These are phyloP conservation scores for Hirtodrosophila duncani DNA, from an alignment of 2,888 invertebrate species.

Conservation along the genomic window DNA sequence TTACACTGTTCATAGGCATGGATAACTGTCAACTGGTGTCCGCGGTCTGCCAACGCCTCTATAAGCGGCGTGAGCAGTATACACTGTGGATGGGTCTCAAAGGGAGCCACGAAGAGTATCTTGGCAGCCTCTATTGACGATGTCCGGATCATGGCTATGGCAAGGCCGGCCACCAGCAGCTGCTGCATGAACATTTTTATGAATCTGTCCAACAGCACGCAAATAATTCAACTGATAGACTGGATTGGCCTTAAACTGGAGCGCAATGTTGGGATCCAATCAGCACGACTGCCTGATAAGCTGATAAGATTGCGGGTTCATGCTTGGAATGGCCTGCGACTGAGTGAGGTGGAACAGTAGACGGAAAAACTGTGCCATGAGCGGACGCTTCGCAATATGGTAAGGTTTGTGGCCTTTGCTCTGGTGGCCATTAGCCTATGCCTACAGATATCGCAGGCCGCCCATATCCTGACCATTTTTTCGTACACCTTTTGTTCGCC, in stretches of 20 bases:
- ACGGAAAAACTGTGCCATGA: conserved; percentile 32
- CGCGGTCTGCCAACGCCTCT: conserved; percentile 65
- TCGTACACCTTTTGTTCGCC: conserved; percentile 48
- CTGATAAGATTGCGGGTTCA: conserved; percentile 20
- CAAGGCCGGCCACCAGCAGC: conserved; percentile 1
- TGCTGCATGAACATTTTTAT: conserved; percentile 22
- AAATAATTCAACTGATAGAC: conserved; percentile 19
- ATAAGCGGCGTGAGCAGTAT: conserved; percentile 63
- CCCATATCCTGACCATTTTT: conserved; percentile 54
- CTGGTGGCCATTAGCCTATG: conserved; percentile 24
- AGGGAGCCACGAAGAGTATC: conserved; percentile 56
- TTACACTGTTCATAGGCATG: conserved; percentile 58
- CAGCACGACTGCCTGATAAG: conserved; percentile 1
- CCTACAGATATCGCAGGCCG: conserved; percentile 16
- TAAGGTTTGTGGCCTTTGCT: background rate
- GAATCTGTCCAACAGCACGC: conserved; percentile 4
- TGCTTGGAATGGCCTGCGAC: no score
- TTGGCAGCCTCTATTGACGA: conserved; percentile 13
- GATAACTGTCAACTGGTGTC: conserved; percentile 76
- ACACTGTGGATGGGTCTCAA: conserved; percentile 57
- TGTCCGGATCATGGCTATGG: background rate
- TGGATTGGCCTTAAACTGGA: background rate
- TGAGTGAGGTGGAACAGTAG: conserved; percentile 21
- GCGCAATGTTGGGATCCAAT: conserved; percentile 30
- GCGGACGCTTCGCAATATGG: conserved; percentile 23